Evolutionary conservation across 2,113 vertebrate genomes (phyloP).

Genomic region (Egretta garzetta): DNA sequence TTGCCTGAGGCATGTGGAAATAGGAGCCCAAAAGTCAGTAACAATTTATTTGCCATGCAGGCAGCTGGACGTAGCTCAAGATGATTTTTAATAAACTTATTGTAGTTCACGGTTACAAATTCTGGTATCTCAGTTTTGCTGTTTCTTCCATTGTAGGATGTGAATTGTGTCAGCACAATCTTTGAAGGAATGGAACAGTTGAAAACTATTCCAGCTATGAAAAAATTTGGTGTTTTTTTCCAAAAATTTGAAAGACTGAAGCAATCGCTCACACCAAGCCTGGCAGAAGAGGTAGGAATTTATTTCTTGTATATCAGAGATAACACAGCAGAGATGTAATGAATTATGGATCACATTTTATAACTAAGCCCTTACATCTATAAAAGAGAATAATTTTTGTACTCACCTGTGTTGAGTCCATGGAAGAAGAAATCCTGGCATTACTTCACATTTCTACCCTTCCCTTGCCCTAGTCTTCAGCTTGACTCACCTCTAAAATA

Average conservation of each 20-base stretch:
- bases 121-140: background rate
- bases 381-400: background rate
- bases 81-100: background rate
- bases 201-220: background rate
- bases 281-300: background rate
- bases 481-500: background rate
- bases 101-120: background rate
- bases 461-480: background rate
- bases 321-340: background rate
- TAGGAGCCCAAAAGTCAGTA: accelerated
- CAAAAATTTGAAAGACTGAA: slow-evolving; percentile 37
- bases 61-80: background rate
- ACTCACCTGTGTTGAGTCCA: background rate
- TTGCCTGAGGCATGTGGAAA: background rate
- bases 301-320: background rate
- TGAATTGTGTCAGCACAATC: slow-evolving; percentile 54
- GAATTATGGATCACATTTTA: background rate
- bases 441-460: background rate
- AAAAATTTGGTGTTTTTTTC: slow-evolving; percentile 30
- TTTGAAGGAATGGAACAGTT: slow-evolving; percentile 54
- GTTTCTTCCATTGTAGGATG: slow-evolving; percentile 38
- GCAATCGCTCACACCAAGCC: background rate
- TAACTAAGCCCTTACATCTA: background rate
- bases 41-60: background rate
- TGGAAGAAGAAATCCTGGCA: background rate